phyloP scores from a whole-genome alignment of 1,140 invertebrate species.

The Apis laboriosa region DNA sequence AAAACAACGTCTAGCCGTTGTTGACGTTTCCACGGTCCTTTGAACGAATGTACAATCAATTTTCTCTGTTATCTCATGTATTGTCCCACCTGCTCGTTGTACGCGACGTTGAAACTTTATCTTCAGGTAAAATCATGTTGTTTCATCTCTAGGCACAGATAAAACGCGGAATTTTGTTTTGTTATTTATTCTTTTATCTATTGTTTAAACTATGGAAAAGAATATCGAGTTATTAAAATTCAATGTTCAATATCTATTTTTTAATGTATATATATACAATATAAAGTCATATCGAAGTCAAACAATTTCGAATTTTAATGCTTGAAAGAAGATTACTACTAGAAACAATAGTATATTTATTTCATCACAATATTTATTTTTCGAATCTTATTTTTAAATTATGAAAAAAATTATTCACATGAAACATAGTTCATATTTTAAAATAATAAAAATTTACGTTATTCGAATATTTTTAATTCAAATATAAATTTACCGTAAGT shows the following conservation, averaged over 20 bases:
- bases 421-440: too few relatives aligned
- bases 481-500: not conserved
- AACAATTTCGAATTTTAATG: not conserved
- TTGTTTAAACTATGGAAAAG: too few relatives aligned
- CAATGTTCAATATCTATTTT: not conserved
- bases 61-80: conserved; percentile 13
- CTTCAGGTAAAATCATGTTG: not conserved
- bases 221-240: not conserved
- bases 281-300: not conserved
- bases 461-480: too few relatives aligned
- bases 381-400: not conserved
- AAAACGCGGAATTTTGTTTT: not conserved
- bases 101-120: not conserved
- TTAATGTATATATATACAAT: not conserved
- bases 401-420: not conserved
- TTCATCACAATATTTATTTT: too few relatives aligned
- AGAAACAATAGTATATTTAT: not conserved
- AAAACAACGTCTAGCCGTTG: conserved; percentile 31
- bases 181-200: not conserved
- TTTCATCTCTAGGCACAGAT: not conserved
- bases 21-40: not conserved
- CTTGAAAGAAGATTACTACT: not conserved
- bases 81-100: not conserved
- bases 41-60: conserved; percentile 32
- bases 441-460: not conserved